Evolutionary conservation across 2,797 vertebrate species (phyloP), one percentile per base, ranked within the genome.

Genomic region (Neosilurus mollespiculum): DNA sequence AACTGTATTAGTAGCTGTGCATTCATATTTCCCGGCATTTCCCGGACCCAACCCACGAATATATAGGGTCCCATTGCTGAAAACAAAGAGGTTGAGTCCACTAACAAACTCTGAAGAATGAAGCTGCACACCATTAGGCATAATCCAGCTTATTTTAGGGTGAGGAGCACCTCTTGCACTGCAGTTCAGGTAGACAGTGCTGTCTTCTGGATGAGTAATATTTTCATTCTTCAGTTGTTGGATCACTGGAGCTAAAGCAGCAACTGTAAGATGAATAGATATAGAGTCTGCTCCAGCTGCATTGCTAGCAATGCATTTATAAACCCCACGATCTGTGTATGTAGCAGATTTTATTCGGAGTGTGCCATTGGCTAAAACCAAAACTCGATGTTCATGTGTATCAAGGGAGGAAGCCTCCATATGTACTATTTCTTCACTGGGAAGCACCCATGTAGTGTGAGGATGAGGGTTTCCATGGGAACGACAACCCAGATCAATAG

Each of bases 41-140:
- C 81, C 90, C 0, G 85, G 88, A 2, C 90, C 89, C 0, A 96
- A 62, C 0, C 88, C 91, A 18, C 90, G 93, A 78, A 99, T 93
- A 83, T 94, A 91, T 0, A 99, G 94, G 0, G 98, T 99, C 9
- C 98, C 98, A 9, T 99, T 99, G 72, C 96, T 96, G 87, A 98
- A 97, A 75, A 98, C 95, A 58, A 94, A 91, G 0, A 94, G 80
- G 88, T 96, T 96, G 78, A 92, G 94, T 12, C 94, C 94, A 9
- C 86, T 91, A 24, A 94, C 81, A 75, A 94, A 94, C 87, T 96
- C 95, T 0, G 96, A 95, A 0, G 96, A 91, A 12, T 91, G 90
- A 30, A 97, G 87, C 58, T 94, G 94, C 0, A 92, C 86, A 1
- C 96, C 96, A 1, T 96, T 94, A 0, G 93, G 92, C 8, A 95